phyloP scores from a whole-genome alignment of 2,888 invertebrate genomes.

The Syrista parreyssii region DNA sequence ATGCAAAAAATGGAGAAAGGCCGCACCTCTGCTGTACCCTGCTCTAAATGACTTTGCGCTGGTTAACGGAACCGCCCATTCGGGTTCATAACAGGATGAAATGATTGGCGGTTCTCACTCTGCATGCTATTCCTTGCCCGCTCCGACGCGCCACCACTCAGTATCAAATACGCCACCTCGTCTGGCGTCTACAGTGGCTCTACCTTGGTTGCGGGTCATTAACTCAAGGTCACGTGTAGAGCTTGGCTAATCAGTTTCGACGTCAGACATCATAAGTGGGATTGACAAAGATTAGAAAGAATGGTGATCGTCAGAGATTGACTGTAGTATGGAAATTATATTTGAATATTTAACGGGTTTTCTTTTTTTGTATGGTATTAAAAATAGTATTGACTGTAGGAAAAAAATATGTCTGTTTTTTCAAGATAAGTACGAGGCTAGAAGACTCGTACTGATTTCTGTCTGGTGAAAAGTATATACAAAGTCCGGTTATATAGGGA shows the following conservation, averaged over 20 bases:
- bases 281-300: background rate
- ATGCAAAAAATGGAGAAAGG: constrained; percentile 8
- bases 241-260: background rate
- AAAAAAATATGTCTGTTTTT: background rate
- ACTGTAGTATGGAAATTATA: background rate
- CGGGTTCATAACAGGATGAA: constrained; percentile 5
- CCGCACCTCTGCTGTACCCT: constrained; percentile 4
- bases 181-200: background rate
- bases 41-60: constrained; percentile 3
- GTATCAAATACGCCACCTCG: background rate
- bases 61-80: constrained; percentile 9
- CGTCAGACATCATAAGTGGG: background rate
- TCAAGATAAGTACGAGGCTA: background rate
- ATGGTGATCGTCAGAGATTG: background rate
- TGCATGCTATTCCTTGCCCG: background rate
- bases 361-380: background rate
- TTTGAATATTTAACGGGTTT: background rate
- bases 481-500: background rate
- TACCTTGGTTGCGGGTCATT: background rate
- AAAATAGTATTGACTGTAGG: background rate
- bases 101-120: background rate
- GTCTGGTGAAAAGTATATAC: background rate
- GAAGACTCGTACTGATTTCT: background rate
- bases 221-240: background rate
- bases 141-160: background rate